Evolutionary conservation across 1,140 invertebrate species (phyloP).

Genomic region (Asbolus verrucosus): DNA sequence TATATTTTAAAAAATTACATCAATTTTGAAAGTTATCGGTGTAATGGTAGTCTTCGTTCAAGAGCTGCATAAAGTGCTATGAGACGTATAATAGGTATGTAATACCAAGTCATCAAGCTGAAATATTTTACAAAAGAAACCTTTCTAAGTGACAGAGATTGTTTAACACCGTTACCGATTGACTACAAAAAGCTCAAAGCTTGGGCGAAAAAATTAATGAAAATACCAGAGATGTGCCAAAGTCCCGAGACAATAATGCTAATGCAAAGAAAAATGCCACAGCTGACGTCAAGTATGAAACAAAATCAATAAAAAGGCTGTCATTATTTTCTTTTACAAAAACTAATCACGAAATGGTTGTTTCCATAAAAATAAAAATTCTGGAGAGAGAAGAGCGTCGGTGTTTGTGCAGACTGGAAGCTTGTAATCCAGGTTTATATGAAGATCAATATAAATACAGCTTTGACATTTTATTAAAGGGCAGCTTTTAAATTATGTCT

Average conservation of each 20-base stretch:
- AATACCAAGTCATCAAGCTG: too few relatives aligned
- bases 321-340: neutral
- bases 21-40: too few relatives aligned
- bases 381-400: neutral
- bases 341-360: neutral
- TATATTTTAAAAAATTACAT: too few relatives aligned
- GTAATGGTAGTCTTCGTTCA: too few relatives aligned
- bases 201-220: neutral
- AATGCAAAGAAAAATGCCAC: neutral
- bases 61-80: too few relatives aligned
- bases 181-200: neutral
- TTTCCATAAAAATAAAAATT: constrained; percentile 2
- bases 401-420: constrained; percentile 9
- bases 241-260: neutral
- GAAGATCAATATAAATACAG: constrained; percentile 30
- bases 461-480: constrained; percentile 45
- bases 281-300: too few relatives aligned
- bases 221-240: neutral
- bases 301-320: too few relatives aligned
- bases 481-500: constrained; percentile 43
- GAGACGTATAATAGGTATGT: too few relatives aligned
- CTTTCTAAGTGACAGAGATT: too few relatives aligned
- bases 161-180: neutral
- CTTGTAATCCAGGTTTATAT: constrained; percentile 8
- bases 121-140: too few relatives aligned